Base-by-base conservation (phyloP, 1,140 invertebrate species). In the Drosophila arawakana region DNA sequence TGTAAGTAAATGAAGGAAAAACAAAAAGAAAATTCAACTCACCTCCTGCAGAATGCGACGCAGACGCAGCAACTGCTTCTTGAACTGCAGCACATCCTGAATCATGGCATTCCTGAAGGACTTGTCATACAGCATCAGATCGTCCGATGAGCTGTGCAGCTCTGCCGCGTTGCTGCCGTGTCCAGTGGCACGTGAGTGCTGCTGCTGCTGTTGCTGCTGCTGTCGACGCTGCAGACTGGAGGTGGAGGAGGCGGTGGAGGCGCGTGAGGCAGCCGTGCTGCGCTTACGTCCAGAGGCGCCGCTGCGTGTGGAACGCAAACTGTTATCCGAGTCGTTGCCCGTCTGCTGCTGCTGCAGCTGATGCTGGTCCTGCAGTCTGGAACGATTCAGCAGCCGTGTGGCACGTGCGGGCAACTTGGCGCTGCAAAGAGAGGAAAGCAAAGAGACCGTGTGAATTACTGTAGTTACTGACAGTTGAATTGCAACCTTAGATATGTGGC, bases 81-180 rank as follows among this genome's bases (percentile, higher is more conserved):
- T 96, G 39, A 95, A 94, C 57, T 94, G 94, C 80, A 95, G 94
- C 62, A 95, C 94, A 91, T 96, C 95, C 92, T 95, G 95, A 81
- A 94, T 94, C 93, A 95, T 94, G 60, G 91, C 90, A 90, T 92
- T 92, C 74, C 90, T 78, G 61, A 92, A 90, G 59, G 91, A 91
- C 78, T 92, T 92, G 76, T 92, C 91, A 84, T 91, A 89, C 66
- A 92, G 75, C 84, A 92, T 88, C 50, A 92, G 86, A 78, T 93
- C 92, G 80, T 92, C 92, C 59, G 91, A 92, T 37, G 92, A 92
- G 77, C 91, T 90, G 47, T 91, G 89, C 70, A 89, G 79, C 76
- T 92, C 88, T 35, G 76, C 88, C 39, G 76, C 73, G 47, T 73
- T 52, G 52, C 71, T 72, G n/a, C 39, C 66, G 44, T 61, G 68